Percentiles rank a stretch among this genome's conserved stretches.
Conservation (phyloP, 1,140 invertebrate genomes). For the Drosophila parabipectinata region DNA sequence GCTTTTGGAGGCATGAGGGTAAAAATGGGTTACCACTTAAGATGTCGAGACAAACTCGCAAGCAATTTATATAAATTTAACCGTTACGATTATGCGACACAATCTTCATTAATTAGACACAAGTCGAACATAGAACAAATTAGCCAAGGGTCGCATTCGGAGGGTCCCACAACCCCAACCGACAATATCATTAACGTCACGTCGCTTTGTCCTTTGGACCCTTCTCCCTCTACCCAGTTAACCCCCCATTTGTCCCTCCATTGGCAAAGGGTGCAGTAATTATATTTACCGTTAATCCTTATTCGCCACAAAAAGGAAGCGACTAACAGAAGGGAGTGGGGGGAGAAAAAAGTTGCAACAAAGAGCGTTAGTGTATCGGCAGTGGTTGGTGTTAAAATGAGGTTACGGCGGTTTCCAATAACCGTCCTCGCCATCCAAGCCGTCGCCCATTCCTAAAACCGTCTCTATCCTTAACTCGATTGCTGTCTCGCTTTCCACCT, state of each 20-base stretch:
- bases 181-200: conserved; percentile 48
- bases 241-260: conserved; percentile 7
- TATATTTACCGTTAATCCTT: conserved; percentile 74
- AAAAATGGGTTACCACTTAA: conserved; percentile 17
- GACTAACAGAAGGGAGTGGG: conserved; percentile 26
- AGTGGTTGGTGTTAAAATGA: conserved; percentile 38
- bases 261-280: conserved; percentile 57
- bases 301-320: conserved; percentile 52
- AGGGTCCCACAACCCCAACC: conserved; percentile 17
- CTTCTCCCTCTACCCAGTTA: neutral
- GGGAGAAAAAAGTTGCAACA: conserved; percentile 15
- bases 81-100: conserved; percentile 70
- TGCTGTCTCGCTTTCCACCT: neutral
- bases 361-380: conserved; percentile 14
- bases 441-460: neutral
- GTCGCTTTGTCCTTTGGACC: conserved; percentile 22
- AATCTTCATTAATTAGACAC: conserved; percentile 74
- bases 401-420: conserved; percentile 36
- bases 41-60: conserved; percentile 28
- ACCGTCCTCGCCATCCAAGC: neutral
- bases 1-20: neutral
- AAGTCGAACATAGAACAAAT: conserved; percentile 51
- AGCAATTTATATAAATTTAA: conserved; percentile 73
- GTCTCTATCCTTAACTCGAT: neutral
- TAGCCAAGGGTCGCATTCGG: conserved; percentile 24